Evolutionary conservation across 2,888 invertebrate genomes (phyloP).

Genomic region (Drosophila birchii): DNA sequence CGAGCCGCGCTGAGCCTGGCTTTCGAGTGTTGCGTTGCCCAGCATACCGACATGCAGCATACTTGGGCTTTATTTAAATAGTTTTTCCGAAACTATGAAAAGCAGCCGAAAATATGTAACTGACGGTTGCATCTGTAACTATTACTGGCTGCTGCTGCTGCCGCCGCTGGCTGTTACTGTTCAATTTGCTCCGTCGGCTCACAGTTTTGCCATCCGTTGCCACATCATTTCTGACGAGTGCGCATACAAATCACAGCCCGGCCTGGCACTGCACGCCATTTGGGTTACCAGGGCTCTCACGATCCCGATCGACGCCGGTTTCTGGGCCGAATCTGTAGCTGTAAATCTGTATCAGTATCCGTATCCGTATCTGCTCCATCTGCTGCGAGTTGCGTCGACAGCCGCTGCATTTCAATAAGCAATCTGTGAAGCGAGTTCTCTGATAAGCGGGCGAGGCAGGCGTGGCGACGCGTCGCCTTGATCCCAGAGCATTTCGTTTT

Average conservation of each 20-base stretch:
- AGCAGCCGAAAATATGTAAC: conserved; percentile 31
- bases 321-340: conserved; percentile 9
- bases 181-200: conserved; percentile 40
- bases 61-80: conserved; percentile 60
- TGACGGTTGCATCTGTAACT: conserved; percentile 43
- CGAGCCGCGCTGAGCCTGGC: conserved; percentile 13
- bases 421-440: conserved; percentile 17
- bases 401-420: conserved; percentile 63
- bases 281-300: conserved; percentile 69
- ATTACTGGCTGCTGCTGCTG: conserved; percentile 17
- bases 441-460: conserved; percentile 51
- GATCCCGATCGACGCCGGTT: conserved; percentile 46
- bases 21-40: conserved; percentile 55
- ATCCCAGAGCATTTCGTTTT: conserved; percentile 50
- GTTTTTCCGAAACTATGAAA: conserved; percentile 44
- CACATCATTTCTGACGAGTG: conserved; percentile 61
- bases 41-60: conserved; percentile 63
- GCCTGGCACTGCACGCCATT: conserved; percentile 47
- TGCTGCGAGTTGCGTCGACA: conserved; percentile 58
- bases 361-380: conserved; percentile 31
- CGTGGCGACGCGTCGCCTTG: conserved; percentile 6
- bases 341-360: conserved; percentile 21
- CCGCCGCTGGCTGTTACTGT: conserved; percentile 15
- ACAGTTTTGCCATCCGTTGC: conserved; percentile 60
- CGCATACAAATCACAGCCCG: conserved; percentile 49